These are phyloP conservation scores for Ophion ventricosus DNA, from an alignment of 2,888 invertebrate species.

Conservation along the genomic window DNA sequence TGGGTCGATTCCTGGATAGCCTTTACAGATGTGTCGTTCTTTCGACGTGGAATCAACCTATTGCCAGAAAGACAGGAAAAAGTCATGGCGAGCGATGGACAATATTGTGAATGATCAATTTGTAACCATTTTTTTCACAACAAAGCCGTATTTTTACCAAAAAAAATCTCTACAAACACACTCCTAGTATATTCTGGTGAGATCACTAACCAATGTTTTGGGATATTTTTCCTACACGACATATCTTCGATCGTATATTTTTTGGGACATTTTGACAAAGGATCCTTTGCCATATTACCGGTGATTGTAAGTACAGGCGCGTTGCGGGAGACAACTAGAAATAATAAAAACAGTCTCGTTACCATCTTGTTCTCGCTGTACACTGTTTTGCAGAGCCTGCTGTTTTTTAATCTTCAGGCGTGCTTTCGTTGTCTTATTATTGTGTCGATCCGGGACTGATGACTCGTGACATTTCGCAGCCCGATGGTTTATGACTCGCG, in stretches of 20 bases:
- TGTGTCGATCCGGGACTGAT: slow-evolving; percentile 61
- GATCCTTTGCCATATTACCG: not conserved
- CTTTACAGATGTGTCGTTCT: too few relatives aligned
- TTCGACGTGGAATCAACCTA: too few relatives aligned
- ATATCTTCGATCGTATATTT: not conserved
- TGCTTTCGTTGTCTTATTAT: slow-evolving; percentile 50
- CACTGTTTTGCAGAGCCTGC: slow-evolving; percentile 2
- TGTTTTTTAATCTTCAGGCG: slow-evolving; percentile 45
- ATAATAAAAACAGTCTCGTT: slow-evolving; percentile 34
- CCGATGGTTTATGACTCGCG: slow-evolving; percentile 47
- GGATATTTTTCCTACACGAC: not conserved
- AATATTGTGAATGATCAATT: too few relatives aligned
- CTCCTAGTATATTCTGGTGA: not conserved
- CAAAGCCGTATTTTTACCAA: too few relatives aligned
- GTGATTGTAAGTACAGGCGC: not conserved
- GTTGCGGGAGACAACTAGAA: not conserved
- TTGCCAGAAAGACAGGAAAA: too few relatives aligned
- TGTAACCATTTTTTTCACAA: too few relatives aligned
- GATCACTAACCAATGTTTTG: not conserved
- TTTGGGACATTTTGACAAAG: not conserved
- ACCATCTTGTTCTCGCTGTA: slow-evolving; percentile 44
- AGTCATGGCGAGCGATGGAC: too few relatives aligned
- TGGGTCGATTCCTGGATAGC: too few relatives aligned
- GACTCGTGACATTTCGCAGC: slow-evolving; percentile 67
- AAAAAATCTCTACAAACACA: too few relatives aligned